Percentiles rank a stretch among this genome's conserved stretches.
These are phyloP conservation scores for Pseudomyrmex cubaensis DNA, from an alignment of 1,140 invertebrate genomes.

Conservation along the genomic window DNA sequence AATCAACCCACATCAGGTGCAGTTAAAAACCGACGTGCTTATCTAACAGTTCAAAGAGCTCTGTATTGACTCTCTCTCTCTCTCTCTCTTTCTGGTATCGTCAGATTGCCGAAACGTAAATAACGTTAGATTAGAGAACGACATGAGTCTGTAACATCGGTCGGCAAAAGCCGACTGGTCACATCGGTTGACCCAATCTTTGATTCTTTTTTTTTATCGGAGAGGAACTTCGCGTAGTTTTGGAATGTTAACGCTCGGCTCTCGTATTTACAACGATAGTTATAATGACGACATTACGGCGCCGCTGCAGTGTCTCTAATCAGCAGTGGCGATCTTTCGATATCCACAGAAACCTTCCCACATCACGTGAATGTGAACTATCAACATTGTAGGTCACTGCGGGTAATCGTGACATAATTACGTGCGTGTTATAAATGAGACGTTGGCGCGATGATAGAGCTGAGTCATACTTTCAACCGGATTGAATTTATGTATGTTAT, in stretches of 20 bases:
- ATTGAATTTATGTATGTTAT: neutral
- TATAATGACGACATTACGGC: conserved; percentile 33
- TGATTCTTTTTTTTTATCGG: neutral
- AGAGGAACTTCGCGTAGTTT: neutral
- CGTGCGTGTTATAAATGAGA: neutral
- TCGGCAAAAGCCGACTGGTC: conserved; percentile 3
- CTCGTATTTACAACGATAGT: conserved; percentile 2
- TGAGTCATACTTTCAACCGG: neutral
- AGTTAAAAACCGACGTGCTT: conserved; percentile 10
- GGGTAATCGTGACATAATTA: conserved; percentile 39
- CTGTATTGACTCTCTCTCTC: neutral
- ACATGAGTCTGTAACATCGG: neutral
- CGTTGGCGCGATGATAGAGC: neutral
- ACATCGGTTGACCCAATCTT: neutral
- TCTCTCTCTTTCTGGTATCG: neutral
- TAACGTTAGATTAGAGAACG: conserved; percentile 9
- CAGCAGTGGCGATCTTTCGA: conserved; percentile 30
- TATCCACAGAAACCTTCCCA: conserved; percentile 10
- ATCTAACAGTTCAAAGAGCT: conserved; percentile 8
- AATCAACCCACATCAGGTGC: conserved; percentile 13
- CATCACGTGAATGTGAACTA: conserved; percentile 36
- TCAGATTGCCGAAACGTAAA: neutral
- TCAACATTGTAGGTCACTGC: conserved; percentile 3
- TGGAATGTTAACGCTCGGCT: conserved; percentile 2
- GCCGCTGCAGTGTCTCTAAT: conserved; percentile 33